These are phyloP conservation scores for Pissodes strobi DNA, from an alignment of 1,140 invertebrate genomes.

Conservation along the genomic window DNA sequence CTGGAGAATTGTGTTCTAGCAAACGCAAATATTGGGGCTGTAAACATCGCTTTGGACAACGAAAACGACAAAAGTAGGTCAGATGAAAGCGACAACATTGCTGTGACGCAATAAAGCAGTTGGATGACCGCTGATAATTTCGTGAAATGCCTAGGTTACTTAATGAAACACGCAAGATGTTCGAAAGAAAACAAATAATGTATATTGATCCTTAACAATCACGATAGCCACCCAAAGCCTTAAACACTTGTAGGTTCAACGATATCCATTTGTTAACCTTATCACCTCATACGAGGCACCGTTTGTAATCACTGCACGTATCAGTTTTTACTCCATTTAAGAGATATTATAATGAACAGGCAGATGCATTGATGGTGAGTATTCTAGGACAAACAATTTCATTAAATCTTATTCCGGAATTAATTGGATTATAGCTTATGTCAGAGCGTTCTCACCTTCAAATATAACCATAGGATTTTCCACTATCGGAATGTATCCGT, in stretches of 20 bases:
- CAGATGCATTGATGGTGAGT: neutral
- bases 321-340: constrained; percentile 49
- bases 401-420: constrained; percentile 15
- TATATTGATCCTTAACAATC: too few relatives aligned
- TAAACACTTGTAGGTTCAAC: constrained; percentile 23
- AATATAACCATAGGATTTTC: constrained; percentile 28
- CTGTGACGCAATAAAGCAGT: constrained; percentile 36
- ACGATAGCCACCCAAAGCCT: constrained; percentile 11
- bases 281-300: constrained; percentile 49
- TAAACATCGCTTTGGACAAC: too few relatives aligned
- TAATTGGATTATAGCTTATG: constrained; percentile 26
- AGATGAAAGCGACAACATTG: too few relatives aligned
- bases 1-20: too few relatives aligned
- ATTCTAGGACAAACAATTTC: constrained; percentile 23
- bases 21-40: too few relatives aligned
- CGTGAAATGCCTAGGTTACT: constrained; percentile 38
- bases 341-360: constrained; percentile 38
- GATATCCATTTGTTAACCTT: constrained; percentile 42
- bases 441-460: constrained; percentile 27
- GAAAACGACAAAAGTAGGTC: too few relatives aligned
- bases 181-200: constrained; percentile 36
- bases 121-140: too few relatives aligned
- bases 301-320: constrained; percentile 53
- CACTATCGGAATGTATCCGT: constrained; percentile 24
- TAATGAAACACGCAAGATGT: constrained; percentile 31